phyloP scores from a whole-genome alignment of 1,140 invertebrate species.

The Eriosoma lanigerum region DNA sequence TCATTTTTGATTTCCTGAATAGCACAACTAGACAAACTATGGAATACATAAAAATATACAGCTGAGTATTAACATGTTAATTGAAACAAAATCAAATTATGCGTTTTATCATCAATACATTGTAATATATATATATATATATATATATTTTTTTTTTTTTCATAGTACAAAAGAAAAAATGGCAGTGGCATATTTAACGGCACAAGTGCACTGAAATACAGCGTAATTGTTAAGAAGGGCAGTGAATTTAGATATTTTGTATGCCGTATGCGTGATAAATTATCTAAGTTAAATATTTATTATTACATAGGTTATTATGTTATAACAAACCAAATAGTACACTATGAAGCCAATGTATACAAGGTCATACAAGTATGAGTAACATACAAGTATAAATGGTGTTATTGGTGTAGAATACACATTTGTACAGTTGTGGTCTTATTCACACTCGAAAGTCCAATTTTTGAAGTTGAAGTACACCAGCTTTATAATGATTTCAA shows the following conservation, averaged over 20 bases:
- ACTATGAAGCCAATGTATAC: background rate
- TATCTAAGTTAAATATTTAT: background rate
- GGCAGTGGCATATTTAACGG: slow-evolving; percentile 19
- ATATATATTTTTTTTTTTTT: background rate
- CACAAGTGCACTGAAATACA: slow-evolving; percentile 8
- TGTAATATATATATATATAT: too few relatives aligned
- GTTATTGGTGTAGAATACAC: background rate
- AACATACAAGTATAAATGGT: background rate
- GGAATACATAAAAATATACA: background rate
- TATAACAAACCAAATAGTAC: slow-evolving; percentile 17
- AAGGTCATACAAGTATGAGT: background rate
- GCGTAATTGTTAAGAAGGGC: slow-evolving; percentile 17
- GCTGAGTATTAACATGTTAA: background rate
- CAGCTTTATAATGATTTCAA: background rate
- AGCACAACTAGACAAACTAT: background rate
- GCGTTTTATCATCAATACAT: background rate
- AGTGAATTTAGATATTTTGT: slow-evolving; percentile 21
- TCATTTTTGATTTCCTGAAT: background rate
- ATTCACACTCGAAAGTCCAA: background rate
- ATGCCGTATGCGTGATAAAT: slow-evolving; percentile 20
- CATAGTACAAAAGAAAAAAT: slow-evolving; percentile 28
- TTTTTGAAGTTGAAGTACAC: background rate
- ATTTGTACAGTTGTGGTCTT: background rate
- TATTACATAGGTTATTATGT: background rate
- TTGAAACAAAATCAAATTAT: background rate